phyloP scores from a whole-genome alignment of 1,140 invertebrate species.

The Drosophila serrata region DNA sequence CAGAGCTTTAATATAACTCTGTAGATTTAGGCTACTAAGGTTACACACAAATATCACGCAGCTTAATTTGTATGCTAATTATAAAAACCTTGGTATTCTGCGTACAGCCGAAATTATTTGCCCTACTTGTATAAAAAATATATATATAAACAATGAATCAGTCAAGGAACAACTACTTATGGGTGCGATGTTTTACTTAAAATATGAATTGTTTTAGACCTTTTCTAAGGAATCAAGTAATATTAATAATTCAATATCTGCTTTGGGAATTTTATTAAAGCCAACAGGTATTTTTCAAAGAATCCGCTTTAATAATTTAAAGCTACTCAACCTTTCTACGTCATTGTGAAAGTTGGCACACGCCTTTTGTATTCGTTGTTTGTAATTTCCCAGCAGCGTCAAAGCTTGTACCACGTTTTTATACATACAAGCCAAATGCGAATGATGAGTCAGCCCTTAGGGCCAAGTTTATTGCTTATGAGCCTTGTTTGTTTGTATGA shows the following conservation, averaged over 20 bases:
- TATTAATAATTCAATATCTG: neutral
- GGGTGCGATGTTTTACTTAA: neutral
- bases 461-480: conserved; percentile 1
- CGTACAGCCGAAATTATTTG: neutral
- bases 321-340: neutral
- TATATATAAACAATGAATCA: too few relatives aligned
- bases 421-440: neutral
- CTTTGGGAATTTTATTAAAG: too few relatives aligned
- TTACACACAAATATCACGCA: neutral
- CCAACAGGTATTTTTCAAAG: neutral
- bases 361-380: neutral
- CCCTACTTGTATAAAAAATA: neutral
- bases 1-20: neutral
- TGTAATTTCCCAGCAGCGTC: conserved; percentile 3
- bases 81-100: neutral
- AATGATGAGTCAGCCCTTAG: conserved; percentile 19
- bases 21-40: neutral
- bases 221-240: neutral
- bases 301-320: neutral
- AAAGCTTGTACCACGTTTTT: neutral
- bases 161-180: too few relatives aligned
- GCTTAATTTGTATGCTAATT: neutral
- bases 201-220: neutral
- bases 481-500: neutral
- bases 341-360: conserved; percentile 13